Evolutionary conservation across 1,140 invertebrate species (phyloP).

Genomic region (Scaptomyza hsui): DNA sequence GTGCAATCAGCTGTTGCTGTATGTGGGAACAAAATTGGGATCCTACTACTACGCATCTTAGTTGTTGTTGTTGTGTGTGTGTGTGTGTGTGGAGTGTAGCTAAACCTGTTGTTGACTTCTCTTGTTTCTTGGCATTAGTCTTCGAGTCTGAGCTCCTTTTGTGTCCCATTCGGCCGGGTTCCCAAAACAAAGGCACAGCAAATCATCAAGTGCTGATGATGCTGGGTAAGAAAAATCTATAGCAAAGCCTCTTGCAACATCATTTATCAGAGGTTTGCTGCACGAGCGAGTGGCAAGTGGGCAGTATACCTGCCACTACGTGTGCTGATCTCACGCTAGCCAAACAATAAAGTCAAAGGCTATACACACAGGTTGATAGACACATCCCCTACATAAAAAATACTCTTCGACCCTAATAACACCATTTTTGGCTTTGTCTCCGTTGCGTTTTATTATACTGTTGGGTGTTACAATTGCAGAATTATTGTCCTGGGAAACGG

Average conservation of each 20-base stretch:
- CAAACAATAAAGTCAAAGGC: constrained; percentile 74
- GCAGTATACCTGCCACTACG: constrained; percentile 71
- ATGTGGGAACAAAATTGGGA: constrained; percentile 67
- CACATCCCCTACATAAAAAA: constrained; percentile 38
- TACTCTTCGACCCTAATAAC: constrained; percentile 72
- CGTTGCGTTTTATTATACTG: constrained; percentile 21
- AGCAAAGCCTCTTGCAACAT: constrained; percentile 61
- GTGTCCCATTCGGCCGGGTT: constrained; percentile 14
- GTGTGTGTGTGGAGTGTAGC: constrained; percentile 44
- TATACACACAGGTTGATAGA: constrained; percentile 38
- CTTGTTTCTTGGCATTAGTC: constrained; percentile 46
- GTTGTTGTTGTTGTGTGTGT: not conserved
- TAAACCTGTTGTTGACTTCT: constrained; percentile 80
- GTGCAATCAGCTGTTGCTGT: constrained; percentile 74
- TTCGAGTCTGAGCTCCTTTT: constrained; percentile 53
- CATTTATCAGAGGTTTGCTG: constrained; percentile 81
- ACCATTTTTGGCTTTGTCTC: constrained; percentile 25
- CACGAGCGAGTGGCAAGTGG: constrained; percentile 76
- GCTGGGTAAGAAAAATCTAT: constrained; percentile 54
- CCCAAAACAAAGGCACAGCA: constrained; percentile 62
- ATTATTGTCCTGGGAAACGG: constrained; percentile 78
- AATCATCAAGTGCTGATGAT: constrained; percentile 77
- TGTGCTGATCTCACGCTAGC: constrained; percentile 80
- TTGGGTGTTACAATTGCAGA: constrained; percentile 75
- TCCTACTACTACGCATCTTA: constrained; percentile 34